phyloP scores from a whole-genome alignment of 2,113 vertebrate genomes.

The Pleuronectes platessa region DNA sequence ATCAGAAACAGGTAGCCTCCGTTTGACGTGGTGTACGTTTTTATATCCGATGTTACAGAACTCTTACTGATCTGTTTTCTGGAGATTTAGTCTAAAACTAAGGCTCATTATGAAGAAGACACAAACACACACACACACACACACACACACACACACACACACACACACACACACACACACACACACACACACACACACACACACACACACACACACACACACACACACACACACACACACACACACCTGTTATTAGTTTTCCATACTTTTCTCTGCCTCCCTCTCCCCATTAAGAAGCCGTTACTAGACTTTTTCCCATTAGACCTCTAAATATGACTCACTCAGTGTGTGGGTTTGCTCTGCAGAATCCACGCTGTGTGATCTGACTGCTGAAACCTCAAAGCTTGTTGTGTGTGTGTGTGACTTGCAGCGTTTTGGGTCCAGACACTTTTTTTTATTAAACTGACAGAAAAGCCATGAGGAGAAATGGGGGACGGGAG shows the following conservation, averaged over 20 bases:
- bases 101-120: not conserved
- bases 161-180: constrained; percentile 28
- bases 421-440: constrained; percentile 36
- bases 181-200: constrained; percentile 26
- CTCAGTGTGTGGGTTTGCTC: constrained; percentile 45
- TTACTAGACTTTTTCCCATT: constrained; percentile 56
- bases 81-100: not conserved
- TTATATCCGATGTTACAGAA: not conserved
- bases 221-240: constrained; percentile 17
- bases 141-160: constrained; percentile 17
- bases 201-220: constrained; percentile 27
- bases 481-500: constrained; percentile 22
- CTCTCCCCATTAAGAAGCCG: constrained; percentile 44
- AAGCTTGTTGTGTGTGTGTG: constrained; percentile 22
- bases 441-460: constrained; percentile 48
- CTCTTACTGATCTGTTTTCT: not conserved
- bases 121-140: constrained; percentile 19
- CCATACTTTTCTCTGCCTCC: constrained; percentile 35
- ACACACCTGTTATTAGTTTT: constrained; percentile 56
- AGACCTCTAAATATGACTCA: constrained; percentile 65
- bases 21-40: not conserved
- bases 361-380: constrained; percentile 40
- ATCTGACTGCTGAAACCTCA: constrained; percentile 56
- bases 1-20: not conserved
- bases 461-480: constrained; percentile 46